Base-by-base conservation (phyloP, 2,113 vertebrate species). In the Tauraco erythrolophus region DNA sequence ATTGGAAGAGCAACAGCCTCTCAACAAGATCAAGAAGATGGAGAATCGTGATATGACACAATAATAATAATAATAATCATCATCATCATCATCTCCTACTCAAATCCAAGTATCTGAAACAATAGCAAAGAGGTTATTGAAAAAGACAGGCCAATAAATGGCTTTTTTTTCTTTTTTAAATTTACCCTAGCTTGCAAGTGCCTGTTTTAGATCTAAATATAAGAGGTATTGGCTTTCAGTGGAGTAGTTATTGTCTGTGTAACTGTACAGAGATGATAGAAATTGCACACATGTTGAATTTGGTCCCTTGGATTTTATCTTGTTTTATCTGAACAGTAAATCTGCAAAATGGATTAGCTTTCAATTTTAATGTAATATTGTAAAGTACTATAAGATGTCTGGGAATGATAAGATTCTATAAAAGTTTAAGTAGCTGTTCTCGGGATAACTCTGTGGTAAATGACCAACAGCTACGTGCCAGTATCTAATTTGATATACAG, bases 361-460 rank as follows among this genome's bases (percentile, higher is more conserved):
- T 89, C 60, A 94, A 84, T 96, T 97, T 89, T 89, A 96, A 94
- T 65, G 28, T 50, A 96, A 92, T 97, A 89, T 91, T 89, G 27
- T 80, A 89, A 96, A 93, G 64, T 60, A 87, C 37, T 41, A 69
- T 97, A 81, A 94, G 80, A 95, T 89, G 23, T 6, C 27, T 91
- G 1, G 4, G 30, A n/a, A 25, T 75, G 74, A 94, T 92, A 94
- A 91, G 37, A 13, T 35, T 66, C 48, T 81, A 35, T 72, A 76
- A 88, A 96, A 74, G 66, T 94, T 92, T 72, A 94, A 91, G 66
- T 78, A 65, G 54, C 37, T 78, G 12, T 82, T 91, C 48, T 89
- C 2, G 0, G 70, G 60, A 75, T 91, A 95, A 70, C 17, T 89
- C 23, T 80, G 41, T 27, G 12, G n/a, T 91, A 94, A 95, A 39